Evolutionary conservation across 2,113 vertebrate species (phyloP), one percentile per base, ranked within the genome.

Genomic region (Fregata magnificens): DNA sequence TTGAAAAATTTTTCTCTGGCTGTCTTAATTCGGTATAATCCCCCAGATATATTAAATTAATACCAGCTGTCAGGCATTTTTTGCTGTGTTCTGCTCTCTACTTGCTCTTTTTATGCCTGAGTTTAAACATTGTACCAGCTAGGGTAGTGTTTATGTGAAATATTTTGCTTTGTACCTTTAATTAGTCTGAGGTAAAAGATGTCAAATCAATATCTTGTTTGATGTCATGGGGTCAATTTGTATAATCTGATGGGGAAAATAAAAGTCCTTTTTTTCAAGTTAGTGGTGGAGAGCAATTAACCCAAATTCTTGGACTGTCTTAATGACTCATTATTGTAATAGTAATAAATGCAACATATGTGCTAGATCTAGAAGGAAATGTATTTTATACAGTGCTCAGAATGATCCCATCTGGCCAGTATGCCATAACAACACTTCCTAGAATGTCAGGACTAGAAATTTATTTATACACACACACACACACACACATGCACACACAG

Each of bases 211-310:
- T 32, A 22, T 24, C 4, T 49, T 88, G 6, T 82, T 61, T 83
- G 44, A 65, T 0, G 0, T 58, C 32, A 40, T 36, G 13, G 13
- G 2, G 10, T 24, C 40, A 6, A 47, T 49, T 82, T 44, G 13
- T 65, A 17, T 20, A 55, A 50, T 56, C 29, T 34, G 16, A 61
- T 31, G 9, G 12, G 10, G 29, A 72, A 92, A 79, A 44, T 12
- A 15, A 4, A 47, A 71, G 22, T 9, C 3, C 1, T 38, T 59
- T 90, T 59, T 59, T 62, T 47, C 11, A 31, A n/a, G 11, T 47
- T 79, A 79, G 18, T 19, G 31, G 6, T 76, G 16, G 13, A 87
- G 8, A 61, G 9, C 13, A 56, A 52, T 40, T 72, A 93, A 82
- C 21, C 4, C 9, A 52, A 85, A 52, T 62, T 87, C 40, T 55